These are phyloP conservation scores for Xestoiulus laeticollis DNA, from an alignment of 2,888 invertebrate genomes.

Conservation along the genomic window DNA sequence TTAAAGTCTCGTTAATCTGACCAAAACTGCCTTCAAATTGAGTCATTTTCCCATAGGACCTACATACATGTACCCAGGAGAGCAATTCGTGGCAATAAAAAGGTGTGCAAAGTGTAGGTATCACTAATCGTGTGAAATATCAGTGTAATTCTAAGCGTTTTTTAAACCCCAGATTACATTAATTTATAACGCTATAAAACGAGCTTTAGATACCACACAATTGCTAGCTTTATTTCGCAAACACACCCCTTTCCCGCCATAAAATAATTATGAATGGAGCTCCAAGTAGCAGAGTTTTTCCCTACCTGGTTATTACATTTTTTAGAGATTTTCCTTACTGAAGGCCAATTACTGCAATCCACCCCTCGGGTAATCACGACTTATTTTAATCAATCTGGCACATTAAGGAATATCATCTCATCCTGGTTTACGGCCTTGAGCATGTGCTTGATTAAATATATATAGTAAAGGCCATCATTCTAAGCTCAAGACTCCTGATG, in stretches of 20 bases:
- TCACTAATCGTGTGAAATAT: conserved; percentile 4
- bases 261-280: conserved; percentile 36
- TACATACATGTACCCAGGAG: not conserved
- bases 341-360: conserved; percentile 33
- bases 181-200: conserved; percentile 10
- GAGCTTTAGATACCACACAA: not conserved
- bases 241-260: not conserved
- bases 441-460: not conserved
- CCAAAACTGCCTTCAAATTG: not conserved
- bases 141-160: not conserved
- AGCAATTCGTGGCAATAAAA: not conserved
- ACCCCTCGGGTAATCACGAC: conserved; percentile 34
- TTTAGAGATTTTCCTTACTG: not conserved
- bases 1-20: not conserved
- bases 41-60: not conserved
- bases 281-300: conserved; percentile 1
- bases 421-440: conserved; percentile 34
- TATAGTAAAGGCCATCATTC: not conserved
- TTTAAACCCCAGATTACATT: conserved; percentile 25
- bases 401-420: conserved; percentile 25
- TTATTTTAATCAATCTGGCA: conserved; percentile 35
- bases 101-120: not conserved
- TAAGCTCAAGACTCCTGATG: too few species aligned
- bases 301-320: conserved; percentile 1
- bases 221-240: not conserved